Evolutionary conservation across 2,797 vertebrate genomes (phyloP), one percentile per base, ranked within the genome.

Genomic region (Peromyscus aztecus): DNA sequence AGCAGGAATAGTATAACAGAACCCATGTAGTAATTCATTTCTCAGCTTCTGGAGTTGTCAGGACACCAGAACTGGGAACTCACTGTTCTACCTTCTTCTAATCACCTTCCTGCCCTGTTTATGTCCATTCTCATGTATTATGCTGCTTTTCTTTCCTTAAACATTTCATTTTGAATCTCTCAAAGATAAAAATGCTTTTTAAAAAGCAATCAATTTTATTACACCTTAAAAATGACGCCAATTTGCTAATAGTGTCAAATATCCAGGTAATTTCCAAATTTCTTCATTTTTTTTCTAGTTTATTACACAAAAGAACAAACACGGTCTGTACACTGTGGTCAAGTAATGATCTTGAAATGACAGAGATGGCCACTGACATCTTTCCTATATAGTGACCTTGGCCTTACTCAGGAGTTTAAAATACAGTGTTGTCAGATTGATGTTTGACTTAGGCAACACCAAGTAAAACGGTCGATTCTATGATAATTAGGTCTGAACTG

Each of bases 391-490:
- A 85, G 17, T 61, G 23, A 88, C 29, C 46, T 75, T 90, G 65
- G 5, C 19, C 29, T 95, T 95, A 59, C 6, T 24, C 71, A 59
- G 24, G 29, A 49, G 31, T 12, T 85, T 71, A 57, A 81, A 59
- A 71, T 49, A 73, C 34, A 84, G 4, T 43, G 34, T 67, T 96
- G 88, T 94, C 65, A 75, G 31, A 77, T 21, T 81, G 34, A 49
- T 84, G 24, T 63, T 92, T 87, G 80, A 69, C 69, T 43, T 81
- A 37, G 75, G n/a, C 88, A 84, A 61, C 37, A n/a, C 11, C 59
- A 95, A 90, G 37, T 67, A 6, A 94, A 97, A 89, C 19, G 27
- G 4, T 40, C 43, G 84, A 19, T 90, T 88, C 90, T 92, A 90
- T 67, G 27, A 55, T 34, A 82, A 75, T 31, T 61, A 21, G 59